These are phyloP conservation scores for Caenorhabditis sp. DNA, from an alignment of 2,888 invertebrate genomes.

Conservation along the genomic window DNA sequence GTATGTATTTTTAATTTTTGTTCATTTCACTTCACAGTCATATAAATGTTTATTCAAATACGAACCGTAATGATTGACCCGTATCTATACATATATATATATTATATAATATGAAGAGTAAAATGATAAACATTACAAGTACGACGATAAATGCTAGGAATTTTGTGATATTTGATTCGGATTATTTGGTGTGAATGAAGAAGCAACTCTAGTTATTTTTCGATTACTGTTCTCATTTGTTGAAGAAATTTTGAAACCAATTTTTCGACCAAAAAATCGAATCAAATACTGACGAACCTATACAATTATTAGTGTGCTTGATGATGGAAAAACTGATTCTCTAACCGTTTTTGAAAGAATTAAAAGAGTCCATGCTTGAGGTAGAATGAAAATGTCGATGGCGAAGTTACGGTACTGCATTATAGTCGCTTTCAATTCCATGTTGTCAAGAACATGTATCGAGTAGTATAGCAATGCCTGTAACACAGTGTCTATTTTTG, in stretches of 20 bases:
- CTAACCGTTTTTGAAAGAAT: constrained; percentile 31
- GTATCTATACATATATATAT: background rate
- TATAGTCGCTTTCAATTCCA: constrained; percentile 31
- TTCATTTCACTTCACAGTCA: background rate
- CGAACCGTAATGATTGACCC: background rate
- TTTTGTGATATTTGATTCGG: no score
- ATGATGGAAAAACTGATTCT: background rate
- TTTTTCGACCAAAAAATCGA: constrained; percentile 13
- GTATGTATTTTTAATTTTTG: background rate
- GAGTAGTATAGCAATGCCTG: constrained; percentile 38
- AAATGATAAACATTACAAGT: no score
- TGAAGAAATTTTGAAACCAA: constrained; percentile 23
- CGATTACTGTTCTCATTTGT: constrained; percentile 10
- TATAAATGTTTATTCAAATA: background rate
- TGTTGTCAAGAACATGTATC: constrained; percentile 24
- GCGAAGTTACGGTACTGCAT: constrained; percentile 38
- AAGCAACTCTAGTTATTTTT: constrained; percentile 14
- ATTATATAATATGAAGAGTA: background rate
- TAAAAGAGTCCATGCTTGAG: constrained; percentile 42
- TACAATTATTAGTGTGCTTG: constrained; percentile 1
- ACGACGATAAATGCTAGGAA: no score
- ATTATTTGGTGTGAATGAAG: background rate
- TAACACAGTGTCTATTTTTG: background rate
- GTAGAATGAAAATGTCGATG: constrained; percentile 39
- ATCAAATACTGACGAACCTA: constrained; percentile 30